These are phyloP conservation scores for Archilochus colubris DNA, from an alignment of 2,113 vertebrate species.

Conservation along the genomic window DNA sequence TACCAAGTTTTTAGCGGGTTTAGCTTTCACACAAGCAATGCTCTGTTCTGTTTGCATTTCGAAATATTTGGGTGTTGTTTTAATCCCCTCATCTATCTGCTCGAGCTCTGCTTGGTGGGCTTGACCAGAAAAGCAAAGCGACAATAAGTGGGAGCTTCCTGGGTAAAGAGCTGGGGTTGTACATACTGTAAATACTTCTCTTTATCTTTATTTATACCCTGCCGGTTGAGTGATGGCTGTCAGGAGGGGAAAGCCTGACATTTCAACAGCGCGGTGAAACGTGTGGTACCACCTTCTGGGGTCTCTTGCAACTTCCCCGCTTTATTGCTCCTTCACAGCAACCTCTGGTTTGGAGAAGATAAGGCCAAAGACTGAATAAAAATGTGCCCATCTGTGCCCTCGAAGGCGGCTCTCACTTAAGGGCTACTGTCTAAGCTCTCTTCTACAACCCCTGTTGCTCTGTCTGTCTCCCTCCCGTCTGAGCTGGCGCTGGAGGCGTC, in stretches of 20 bases:
- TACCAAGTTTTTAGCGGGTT: neutral
- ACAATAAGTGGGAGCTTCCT: neutral
- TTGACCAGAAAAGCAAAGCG: neutral
- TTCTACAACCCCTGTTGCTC: neutral
- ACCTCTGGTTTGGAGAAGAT: neutral
- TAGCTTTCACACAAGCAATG: neutral
- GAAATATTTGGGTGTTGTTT: conserved; percentile 62
- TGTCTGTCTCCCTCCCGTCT: neutral
- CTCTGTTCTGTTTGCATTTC: conserved; percentile 43
- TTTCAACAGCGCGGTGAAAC: neutral
- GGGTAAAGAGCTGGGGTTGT: neutral
- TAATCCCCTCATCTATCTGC: conserved; percentile 60
- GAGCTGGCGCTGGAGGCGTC: neutral
- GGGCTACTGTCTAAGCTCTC: neutral
- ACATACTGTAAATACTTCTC: neutral
- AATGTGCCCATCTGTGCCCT: neutral
- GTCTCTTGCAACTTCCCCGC: neutral
- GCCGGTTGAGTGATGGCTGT: neutral
- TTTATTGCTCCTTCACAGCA: neutral
- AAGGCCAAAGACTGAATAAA: neutral
- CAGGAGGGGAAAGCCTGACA: neutral
- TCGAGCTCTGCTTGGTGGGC: neutral
- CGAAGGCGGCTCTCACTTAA: neutral
- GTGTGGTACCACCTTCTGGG: neutral
- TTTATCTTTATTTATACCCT: conserved; percentile 29